phyloP scores from a whole-genome alignment of 2,797 vertebrate genomes.

The Pseudocheirus occidentalis region DNA sequence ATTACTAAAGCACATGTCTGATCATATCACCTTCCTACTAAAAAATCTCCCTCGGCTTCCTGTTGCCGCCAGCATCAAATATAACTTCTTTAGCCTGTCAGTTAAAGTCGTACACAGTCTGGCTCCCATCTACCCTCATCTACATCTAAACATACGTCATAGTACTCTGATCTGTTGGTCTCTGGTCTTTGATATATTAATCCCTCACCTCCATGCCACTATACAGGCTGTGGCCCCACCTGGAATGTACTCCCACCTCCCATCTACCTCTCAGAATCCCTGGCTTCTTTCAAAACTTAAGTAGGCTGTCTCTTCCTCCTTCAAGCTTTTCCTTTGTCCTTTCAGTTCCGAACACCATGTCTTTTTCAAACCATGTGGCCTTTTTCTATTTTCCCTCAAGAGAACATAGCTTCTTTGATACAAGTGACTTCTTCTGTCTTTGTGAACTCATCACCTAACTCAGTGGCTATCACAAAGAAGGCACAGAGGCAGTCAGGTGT shows the following conservation, averaged over 20 bases:
- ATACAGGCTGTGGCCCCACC: neutral
- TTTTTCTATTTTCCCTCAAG: neutral
- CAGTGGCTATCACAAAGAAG: neutral
- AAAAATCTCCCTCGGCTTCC: neutral
- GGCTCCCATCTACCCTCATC: neutral
- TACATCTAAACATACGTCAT: neutral
- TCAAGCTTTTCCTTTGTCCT: neutral
- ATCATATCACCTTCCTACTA: neutral
- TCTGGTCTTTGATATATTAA: neutral
- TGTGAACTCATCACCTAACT: neutral
- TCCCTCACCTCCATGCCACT: neutral
- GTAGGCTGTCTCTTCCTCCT: neutral
- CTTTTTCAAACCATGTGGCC: neutral
- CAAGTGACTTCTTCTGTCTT: neutral
- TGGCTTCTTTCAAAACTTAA: neutral
- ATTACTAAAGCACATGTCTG: neutral
- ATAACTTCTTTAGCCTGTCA: neutral
- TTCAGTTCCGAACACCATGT: neutral
- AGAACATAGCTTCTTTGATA: neutral
- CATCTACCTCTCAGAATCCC: neutral
- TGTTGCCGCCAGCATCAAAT: neutral
- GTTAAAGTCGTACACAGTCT: neutral
- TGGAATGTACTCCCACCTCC: neutral
- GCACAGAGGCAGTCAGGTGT: neutral
- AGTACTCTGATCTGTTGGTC: neutral